Evolutionary conservation across 2,113 vertebrate genomes (phyloP).

Genomic region (Rhizomys pruinosus): DNA sequence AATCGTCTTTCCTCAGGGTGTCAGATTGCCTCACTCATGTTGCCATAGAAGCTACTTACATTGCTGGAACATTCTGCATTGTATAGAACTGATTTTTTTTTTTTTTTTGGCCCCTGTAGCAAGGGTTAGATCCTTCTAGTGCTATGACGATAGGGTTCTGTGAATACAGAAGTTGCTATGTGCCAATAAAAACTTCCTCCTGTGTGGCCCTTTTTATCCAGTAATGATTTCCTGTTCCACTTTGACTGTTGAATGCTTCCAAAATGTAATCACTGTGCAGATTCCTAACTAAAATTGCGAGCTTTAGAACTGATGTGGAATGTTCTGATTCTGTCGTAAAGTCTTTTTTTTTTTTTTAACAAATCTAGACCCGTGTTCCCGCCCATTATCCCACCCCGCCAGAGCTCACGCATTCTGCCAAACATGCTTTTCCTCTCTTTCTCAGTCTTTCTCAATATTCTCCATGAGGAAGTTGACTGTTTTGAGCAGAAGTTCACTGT

Average conservation of each 20-base stretch:
- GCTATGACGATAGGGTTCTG: constrained; percentile 63
- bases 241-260: constrained; percentile 67
- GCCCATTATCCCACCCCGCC: no score
- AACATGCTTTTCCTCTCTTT: no score
- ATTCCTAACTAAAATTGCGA: constrained; percentile 67
- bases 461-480: no score
- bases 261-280: constrained; percentile 70
- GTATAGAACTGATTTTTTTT: no score
- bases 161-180: constrained; percentile 62
- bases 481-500: no score
- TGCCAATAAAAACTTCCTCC: constrained; percentile 80
- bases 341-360: no score
- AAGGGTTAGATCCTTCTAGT: background rate
- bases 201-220: constrained; percentile 80
- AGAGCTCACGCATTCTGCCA: no score
- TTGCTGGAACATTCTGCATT: background rate
- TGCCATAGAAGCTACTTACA: background rate
- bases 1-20: background rate
- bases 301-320: constrained; percentile 55
- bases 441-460: no score
- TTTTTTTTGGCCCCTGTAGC: background rate
- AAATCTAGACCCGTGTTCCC: no score
- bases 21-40: background rate
- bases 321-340: constrained; percentile 5
- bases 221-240: constrained; percentile 78